Evolutionary conservation across 2,797 vertebrate species (phyloP), one percentile per base, ranked within the genome.

Genomic region (Macroramphosus scolopax): DNA sequence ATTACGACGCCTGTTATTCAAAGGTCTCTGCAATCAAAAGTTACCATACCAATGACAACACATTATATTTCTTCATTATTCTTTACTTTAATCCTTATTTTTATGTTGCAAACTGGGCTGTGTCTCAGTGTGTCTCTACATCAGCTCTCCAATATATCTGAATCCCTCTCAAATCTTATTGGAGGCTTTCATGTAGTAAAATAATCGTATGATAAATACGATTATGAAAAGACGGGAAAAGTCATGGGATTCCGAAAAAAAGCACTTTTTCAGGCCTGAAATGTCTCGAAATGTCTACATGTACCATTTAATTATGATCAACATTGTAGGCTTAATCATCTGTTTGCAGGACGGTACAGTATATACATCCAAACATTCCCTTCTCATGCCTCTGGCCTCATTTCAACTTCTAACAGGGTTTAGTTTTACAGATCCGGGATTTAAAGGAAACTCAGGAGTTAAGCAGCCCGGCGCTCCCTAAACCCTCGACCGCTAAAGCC

Each of bases 391-490:
- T 13, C 22, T 36, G 30, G 31, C 25, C 24, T 17, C 5, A 6
- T 20, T 16, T 34, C 13, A 26, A 11, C 11, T 8, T 30, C 25
- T 51, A 17, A 22, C n/a, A n/a, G n/a, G n/a, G n/a, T n/a, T n/a
- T n/a, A 30, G 30, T 28, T 32, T 39, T 7, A 35, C 10, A 35
- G 46, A 52, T 26, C 6, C 43, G 17, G 8, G 0, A 51, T 47
- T 31, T 61, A 41, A 41, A 51, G 6, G 17, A 22, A 16, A 43
- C 44, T 25, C 1, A 6, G 2, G 14, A 16, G 5, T 22, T 10
- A 32, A 40, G 17, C 13, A 30, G 24, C 31, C 12, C 12, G 36
- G 8, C 8, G 9, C 13, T 35, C 2, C 0, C 6, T 39, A 30
- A 24, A 15, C 20, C n/a, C 29, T 11, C 0, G 0, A 11, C 12